Base-by-base conservation (phyloP, 1,140 invertebrate species). In the Helicorthomorpha holstii region DNA sequence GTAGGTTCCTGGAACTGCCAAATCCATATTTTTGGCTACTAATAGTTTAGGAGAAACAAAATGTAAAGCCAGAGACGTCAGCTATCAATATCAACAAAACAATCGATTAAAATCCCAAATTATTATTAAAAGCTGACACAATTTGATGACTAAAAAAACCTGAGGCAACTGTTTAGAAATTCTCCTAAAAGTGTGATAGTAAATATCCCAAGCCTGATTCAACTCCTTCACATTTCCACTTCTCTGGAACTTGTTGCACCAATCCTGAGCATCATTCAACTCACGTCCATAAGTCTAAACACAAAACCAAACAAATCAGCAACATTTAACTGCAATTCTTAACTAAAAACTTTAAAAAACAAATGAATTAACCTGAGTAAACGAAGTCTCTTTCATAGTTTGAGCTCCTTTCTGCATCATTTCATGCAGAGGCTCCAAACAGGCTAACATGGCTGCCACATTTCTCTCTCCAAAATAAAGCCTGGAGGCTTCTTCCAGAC, bases 171-270 rank as follows among this genome's bases (percentile, higher is more conserved):
- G 95, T 51, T 89, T 76, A 0, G 86, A 86, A 58, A 98, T 98
- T 50, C 91, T 77, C 46, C 93, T 75, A 64, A 98, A 97, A 10
- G 98, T 92, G 61, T 96, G 87, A 68, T 98, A 98, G 66, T 99
- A 99, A 0, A 97, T 69, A 64, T 99, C 95, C 96, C 96, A 99
- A 14, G 96, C 95, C 64, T 93, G 86, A 62, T 93, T 95, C 23
- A 99, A 69, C 60, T 98, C 91, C 50, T 89, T 77, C 1, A 85
- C 78, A 59, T 93, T 89, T 2, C 80, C 77, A 0, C 84, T 85
- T 19, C 80, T 43, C 50, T 63, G 63, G 56, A 61, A 69, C 22
- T 82, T 75, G 64, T 80, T 79, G 64, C 94, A 98, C 84, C 89
- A 96, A 59, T 96, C 87, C 58, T 85, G 79, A 0, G 95, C 94